Conservation (phyloP, 92 coral and sea anemone genomes). For the Heliopora coerulea region DNA sequence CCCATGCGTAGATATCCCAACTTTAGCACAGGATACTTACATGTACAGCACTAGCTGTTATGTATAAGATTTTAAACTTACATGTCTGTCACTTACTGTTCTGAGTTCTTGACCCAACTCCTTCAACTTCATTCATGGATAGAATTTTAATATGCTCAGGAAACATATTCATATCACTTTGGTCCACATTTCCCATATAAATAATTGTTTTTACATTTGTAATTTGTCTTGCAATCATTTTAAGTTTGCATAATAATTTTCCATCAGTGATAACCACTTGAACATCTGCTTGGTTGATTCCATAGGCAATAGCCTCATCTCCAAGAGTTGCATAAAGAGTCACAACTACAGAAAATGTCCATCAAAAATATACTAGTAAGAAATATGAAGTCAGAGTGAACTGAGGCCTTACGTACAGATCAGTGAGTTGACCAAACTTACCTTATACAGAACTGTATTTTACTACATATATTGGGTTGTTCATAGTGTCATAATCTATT, state of each 20-base stretch:
- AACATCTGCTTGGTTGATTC: constrained; percentile 88
- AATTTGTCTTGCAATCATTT: constrained; percentile 60
- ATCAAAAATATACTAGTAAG: no score
- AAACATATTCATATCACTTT: constrained; percentile 60
- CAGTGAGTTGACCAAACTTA: no score
- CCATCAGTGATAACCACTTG: constrained; percentile 82
- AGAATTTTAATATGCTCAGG: constrained; percentile 66
- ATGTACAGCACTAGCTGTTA: no score
- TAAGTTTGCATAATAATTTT: constrained; percentile 71
- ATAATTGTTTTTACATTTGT: constrained; percentile 70
- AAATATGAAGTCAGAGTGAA: no score
- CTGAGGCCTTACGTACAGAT: no score
- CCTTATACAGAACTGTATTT: no score
- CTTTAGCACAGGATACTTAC: no score
- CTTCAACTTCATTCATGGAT: constrained; percentile 84
- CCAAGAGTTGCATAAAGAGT: constrained; percentile 96
- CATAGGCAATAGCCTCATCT: constrained; percentile 85
- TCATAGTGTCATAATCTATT: no score
- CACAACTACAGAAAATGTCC: constrained; percentile 58
- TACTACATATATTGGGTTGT: no score
- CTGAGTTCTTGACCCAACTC: constrained; percentile 71
- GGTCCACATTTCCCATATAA: constrained; percentile 75
- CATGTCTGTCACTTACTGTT: constrained; percentile 41
- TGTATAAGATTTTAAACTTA: no score
- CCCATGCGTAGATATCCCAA: no score